phyloP scores from a whole-genome alignment of 2,113 vertebrate species.

The Euleptes europaea region DNA sequence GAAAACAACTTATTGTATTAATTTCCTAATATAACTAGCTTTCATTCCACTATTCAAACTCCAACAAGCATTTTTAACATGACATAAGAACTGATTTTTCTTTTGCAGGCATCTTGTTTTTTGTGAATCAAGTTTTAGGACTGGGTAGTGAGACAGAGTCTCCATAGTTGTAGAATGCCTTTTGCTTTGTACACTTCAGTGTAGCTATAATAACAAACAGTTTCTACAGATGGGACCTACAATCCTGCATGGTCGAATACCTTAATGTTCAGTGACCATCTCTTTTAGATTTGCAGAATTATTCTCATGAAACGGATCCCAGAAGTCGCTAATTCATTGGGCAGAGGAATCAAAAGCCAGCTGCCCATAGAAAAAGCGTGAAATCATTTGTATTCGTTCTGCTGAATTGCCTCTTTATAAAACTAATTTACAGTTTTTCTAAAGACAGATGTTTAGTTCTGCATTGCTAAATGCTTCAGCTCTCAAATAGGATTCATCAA shows the following conservation, averaged over 20 bases:
- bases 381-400: slow-evolving; percentile 59
- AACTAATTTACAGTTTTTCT: slow-evolving; percentile 59
- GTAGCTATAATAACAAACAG: slow-evolving; percentile 15
- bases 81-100: too few species aligned
- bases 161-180: not conserved
- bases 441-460: slow-evolving; percentile 56
- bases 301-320: slow-evolving; percentile 36
- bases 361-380: slow-evolving; percentile 47
- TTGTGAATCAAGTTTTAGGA: not conserved
- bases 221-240: not conserved
- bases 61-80: too few species aligned
- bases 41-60: too few species aligned
- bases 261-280: slow-evolving; percentile 26
- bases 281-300: slow-evolving; percentile 39
- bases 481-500: slow-evolving; percentile 50
- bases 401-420: slow-evolving; percentile 54
- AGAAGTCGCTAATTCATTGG: slow-evolving; percentile 43
- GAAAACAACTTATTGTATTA: too few species aligned
- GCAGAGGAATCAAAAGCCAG: slow-evolving; percentile 50
- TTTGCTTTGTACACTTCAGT: not conserved
- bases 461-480: slow-evolving; percentile 41
- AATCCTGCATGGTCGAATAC: not conserved
- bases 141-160: not conserved
- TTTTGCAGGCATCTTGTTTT: too few species aligned
- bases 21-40: too few species aligned